These are phyloP conservation scores for Brachionus rubens DNA, from an alignment of 1,140 invertebrate genomes.

Conservation along the genomic window DNA sequence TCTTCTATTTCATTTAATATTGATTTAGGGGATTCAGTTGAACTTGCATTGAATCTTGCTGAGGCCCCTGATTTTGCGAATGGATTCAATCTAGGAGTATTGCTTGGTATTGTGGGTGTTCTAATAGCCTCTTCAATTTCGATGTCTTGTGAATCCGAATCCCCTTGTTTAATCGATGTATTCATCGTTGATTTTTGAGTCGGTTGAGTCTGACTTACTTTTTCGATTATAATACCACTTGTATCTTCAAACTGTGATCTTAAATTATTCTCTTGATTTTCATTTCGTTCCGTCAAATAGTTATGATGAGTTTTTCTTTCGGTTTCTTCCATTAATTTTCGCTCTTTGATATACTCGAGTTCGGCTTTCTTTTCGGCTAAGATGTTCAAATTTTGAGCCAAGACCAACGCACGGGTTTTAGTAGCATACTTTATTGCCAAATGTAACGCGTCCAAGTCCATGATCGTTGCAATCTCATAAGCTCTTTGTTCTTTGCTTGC, in stretches of 20 bases:
- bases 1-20: slow-evolving; percentile 41
- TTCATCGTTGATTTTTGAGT: background rate
- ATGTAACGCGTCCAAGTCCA: slow-evolving; percentile 73
- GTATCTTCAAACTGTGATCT: slow-evolving; percentile 27
- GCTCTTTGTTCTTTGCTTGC: slow-evolving; percentile 79
- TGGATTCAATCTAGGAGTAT: slow-evolving; percentile 21
- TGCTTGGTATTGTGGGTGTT: slow-evolving; percentile 3
- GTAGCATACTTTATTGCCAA: slow-evolving; percentile 81
- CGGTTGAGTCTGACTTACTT: background rate
- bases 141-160: slow-evolving; percentile 37
- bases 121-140: background rate
- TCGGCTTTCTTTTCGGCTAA: slow-evolving; percentile 51
- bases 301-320: background rate
- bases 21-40: slow-evolving; percentile 29
- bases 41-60: background rate
- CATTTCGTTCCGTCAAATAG: background rate
- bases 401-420: slow-evolving; percentile 69
- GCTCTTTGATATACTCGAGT: background rate
- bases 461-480: slow-evolving; percentile 77
- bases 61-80: slow-evolving; percentile 28
- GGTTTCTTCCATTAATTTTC: background rate
- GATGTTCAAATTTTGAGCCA: slow-evolving; percentile 68
- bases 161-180: background rate
- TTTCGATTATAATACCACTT: slow-evolving; percentile 11
- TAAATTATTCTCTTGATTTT: background rate